Evolutionary conservation across 2,113 vertebrate genomes (phyloP).

Genomic region (Xiphorhynchus elegans): DNA sequence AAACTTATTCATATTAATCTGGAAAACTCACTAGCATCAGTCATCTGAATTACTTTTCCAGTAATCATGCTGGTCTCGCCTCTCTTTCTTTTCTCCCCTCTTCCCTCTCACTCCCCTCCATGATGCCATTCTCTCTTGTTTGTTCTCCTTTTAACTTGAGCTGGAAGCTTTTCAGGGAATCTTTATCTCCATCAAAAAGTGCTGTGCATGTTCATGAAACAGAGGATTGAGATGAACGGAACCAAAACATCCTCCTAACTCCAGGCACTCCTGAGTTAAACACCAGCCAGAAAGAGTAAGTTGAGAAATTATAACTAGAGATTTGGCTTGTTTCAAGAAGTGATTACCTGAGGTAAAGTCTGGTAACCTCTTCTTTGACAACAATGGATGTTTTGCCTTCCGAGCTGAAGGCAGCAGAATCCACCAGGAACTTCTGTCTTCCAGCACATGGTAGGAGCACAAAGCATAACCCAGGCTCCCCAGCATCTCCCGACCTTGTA

Average conservation of each 20-base stretch:
- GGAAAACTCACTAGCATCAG: not conserved
- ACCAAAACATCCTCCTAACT: not conserved
- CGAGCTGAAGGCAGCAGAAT: not conserved
- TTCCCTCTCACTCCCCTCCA: not conserved
- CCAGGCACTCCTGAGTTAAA: not conserved
- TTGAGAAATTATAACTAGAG: not conserved
- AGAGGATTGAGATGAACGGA: not conserved
- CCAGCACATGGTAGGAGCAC: not conserved
- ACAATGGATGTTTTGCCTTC: not conserved
- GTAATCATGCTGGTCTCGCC: not conserved
- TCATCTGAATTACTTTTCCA: not conserved
- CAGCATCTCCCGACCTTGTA: not conserved
- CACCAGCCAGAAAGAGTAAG: not conserved
- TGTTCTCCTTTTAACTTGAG: not conserved
- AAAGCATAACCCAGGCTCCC: not conserved
- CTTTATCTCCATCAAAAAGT: not conserved
- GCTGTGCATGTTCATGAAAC: not conserved
- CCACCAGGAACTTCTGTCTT: not conserved
- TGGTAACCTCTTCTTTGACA: not conserved
- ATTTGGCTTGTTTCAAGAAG: not conserved
- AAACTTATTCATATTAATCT: not conserved
- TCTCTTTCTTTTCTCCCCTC: not conserved
- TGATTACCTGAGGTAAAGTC: not conserved
- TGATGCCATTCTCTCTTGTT: not conserved
- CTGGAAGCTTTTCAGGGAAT: not conserved